These are phyloP conservation scores for Nemurella pictetii DNA, from an alignment of 2,888 invertebrate genomes.

Conservation along the genomic window DNA sequence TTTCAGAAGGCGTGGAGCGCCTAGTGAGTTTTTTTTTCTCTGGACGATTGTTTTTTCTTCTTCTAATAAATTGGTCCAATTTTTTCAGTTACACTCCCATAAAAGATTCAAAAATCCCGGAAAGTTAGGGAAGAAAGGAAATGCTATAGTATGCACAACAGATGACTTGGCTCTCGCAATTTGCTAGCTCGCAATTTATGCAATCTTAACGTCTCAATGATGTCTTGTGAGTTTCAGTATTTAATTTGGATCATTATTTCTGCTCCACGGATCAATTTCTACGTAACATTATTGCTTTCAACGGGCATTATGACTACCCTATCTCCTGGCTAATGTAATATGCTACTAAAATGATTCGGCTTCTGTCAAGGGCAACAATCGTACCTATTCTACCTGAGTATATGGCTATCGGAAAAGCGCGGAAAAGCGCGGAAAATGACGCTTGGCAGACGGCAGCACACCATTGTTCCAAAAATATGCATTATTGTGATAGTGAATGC, in stretches of 20 bases:
- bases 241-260: neutral
- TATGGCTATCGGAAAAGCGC: too few species aligned
- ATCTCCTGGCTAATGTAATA: neutral
- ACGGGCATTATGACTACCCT: neutral
- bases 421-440: neutral
- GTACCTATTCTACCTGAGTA: neutral
- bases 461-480: neutral
- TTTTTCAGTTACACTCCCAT: conserved; percentile 9
- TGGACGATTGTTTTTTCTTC: neutral
- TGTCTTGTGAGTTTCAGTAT: neutral
- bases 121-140: neutral
- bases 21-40: neutral
- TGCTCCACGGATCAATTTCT: neutral
- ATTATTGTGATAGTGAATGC: neutral
- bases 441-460: too few species aligned
- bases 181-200: neutral
- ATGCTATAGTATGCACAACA: neutral
- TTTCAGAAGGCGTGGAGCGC: neutral
- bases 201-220: neutral
- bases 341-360: neutral
- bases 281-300: neutral
- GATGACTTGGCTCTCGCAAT: neutral
- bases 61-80: conserved; percentile 7
- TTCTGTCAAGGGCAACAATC: neutral
- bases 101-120: neutral